Conservation (phyloP, 1,140 invertebrate species). For the Zaprionus camerounensis region DNA sequence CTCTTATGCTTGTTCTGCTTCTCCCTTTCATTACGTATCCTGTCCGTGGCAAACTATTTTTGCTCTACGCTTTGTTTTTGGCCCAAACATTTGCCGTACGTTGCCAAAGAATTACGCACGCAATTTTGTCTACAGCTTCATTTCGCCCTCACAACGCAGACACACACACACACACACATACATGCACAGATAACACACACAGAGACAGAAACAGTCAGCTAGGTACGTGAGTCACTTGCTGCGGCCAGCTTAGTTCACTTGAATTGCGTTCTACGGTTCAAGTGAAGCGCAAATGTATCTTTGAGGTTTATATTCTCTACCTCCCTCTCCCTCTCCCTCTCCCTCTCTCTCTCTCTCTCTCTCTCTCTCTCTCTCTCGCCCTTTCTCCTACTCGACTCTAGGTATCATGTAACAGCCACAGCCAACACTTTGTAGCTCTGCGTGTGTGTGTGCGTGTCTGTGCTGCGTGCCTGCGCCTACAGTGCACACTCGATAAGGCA, state of each 20-base stretch:
- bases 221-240: constrained; percentile 45
- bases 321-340: constrained; percentile 6
- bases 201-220: neutral
- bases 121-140: constrained; percentile 80
- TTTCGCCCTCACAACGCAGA: constrained; percentile 51
- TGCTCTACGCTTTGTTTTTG: constrained; percentile 29
- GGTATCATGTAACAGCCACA: constrained; percentile 70
- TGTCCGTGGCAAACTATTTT: constrained; percentile 33
- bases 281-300: constrained; percentile 82
- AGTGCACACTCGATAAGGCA: neutral
- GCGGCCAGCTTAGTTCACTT: constrained; percentile 72
- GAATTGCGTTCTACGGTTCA: constrained; percentile 72
- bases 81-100: constrained; percentile 55
- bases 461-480: constrained; percentile 45
- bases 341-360: constrained; percentile 15
- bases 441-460: constrained; percentile 49
- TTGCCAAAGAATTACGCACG: constrained; percentile 69
- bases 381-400: constrained; percentile 36
- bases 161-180: constrained; percentile 22
- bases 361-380: constrained; percentile 7
- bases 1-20: neutral
- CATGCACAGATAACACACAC: constrained; percentile 18
- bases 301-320: constrained; percentile 75
- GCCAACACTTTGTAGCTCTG: constrained; percentile 38
- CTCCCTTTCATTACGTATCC: neutral